These are phyloP conservation scores for Hemitrygon akajei DNA, from an alignment of 2,797 vertebrate genomes.

Conservation along the genomic window DNA sequence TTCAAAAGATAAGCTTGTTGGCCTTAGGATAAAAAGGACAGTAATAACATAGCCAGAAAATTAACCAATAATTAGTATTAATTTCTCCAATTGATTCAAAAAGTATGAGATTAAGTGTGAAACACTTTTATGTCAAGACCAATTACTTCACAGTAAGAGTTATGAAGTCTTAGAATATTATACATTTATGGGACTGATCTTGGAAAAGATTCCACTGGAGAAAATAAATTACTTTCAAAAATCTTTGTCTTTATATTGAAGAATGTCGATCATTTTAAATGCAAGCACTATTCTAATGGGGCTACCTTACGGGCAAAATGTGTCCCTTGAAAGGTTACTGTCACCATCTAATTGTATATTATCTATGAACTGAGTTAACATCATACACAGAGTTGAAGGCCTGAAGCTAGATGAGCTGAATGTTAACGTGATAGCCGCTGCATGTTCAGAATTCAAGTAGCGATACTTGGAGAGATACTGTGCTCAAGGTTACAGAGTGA, in stretches of 20 bases:
- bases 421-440: slow-evolving; percentile 28
- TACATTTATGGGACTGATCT: background rate
- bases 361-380: slow-evolving; percentile 24
- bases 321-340: slow-evolving; percentile 12
- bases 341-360: slow-evolving; percentile 28
- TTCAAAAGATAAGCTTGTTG: too few relatives aligned
- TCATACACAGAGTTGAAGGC: slow-evolving; percentile 10
- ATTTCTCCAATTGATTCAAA: background rate
- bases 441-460: slow-evolving; percentile 29
- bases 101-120: background rate
- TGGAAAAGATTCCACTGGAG: background rate
- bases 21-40: too few relatives aligned
- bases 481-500: slow-evolving; percentile 24
- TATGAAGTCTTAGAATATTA: background rate
- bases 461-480: background rate
- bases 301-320: background rate
- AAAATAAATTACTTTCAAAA: slow-evolving; percentile 29
- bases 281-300: slow-evolving; percentile 7
- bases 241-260: background rate
- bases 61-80: background rate
- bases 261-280: slow-evolving; percentile 20
- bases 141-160: background rate
- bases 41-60: too few relatives aligned
- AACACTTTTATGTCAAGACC: background rate
- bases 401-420: slow-evolving; percentile 26